phyloP scores from a whole-genome alignment of 2,888 invertebrate genomes.

The Ecliptopera silaceata region DNA sequence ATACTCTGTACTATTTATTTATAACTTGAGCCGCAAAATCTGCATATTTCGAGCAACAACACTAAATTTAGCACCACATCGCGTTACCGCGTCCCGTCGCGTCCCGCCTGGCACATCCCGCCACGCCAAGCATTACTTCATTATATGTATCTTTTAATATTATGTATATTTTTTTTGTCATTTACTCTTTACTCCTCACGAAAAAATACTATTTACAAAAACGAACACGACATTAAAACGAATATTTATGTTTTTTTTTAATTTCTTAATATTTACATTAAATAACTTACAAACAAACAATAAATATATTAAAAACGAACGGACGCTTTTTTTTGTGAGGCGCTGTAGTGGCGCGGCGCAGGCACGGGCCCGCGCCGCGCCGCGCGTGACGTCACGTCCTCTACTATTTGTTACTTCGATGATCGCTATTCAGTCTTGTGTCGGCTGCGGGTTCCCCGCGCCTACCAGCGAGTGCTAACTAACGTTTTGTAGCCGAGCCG shows the following conservation, averaged over 20 bases:
- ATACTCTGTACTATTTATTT: conserved; percentile 31
- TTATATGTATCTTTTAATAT: conserved; percentile 38
- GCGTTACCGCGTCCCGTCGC: conserved; percentile 22
- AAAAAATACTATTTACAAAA: conserved; percentile 77
- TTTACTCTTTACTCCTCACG: conserved; percentile 70
- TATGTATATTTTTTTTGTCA: conserved; percentile 67
- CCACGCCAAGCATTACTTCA: conserved; percentile 41
- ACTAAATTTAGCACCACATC: conserved; percentile 36
- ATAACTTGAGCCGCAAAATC: conserved; percentile 42
- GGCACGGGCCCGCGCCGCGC: background rate
- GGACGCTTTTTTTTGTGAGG: conserved; percentile 52
- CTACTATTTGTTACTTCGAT: conserved; percentile 25
- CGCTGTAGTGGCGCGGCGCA: conserved; percentile 18
- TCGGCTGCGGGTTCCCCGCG: conserved; percentile 11
- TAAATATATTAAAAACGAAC: conserved; percentile 75
- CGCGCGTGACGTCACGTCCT: conserved; percentile 12
- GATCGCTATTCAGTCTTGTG: conserved; percentile 34
- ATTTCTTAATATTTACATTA: conserved; percentile 77
- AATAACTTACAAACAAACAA: conserved; percentile 79
- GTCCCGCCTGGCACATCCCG: conserved; percentile 39
- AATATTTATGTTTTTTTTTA: conserved; percentile 66
- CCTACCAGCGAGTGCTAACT: conserved; percentile 8
- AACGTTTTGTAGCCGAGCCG: background rate
- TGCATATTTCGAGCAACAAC: conserved; percentile 39
- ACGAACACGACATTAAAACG: conserved; percentile 66